Evolutionary conservation across 2,797 vertebrate genomes (phyloP), one percentile per base, ranked within the genome.

Genomic region (Garrulus glandarius): DNA sequence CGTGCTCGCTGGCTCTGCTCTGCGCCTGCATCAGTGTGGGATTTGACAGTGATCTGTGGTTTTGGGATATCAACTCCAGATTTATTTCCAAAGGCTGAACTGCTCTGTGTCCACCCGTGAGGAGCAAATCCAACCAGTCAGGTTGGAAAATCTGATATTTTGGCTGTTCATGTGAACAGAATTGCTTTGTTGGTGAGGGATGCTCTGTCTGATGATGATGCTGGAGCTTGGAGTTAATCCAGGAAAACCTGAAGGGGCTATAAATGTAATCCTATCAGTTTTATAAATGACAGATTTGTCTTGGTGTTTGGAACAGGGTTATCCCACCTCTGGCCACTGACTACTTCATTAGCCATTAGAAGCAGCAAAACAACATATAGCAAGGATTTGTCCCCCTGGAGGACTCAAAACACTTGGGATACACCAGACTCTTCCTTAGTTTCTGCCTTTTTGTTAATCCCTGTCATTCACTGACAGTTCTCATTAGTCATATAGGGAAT

Each of bases 11-110:
- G 43, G 41, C 36, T 90, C 47, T 87, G 69, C 64, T 47, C 57
- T 52, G n/a, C 0, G 0, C 61, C 75, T 34, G 46, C n/a, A 23
- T 52, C 56, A 15, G 3, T 32, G 47, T 50, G 44, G 29, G 41
- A 11, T 55, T 47, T 68, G 34, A 75, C 49, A 57, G 53, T 47
- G 44, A 65, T 76, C 27, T 59, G 6, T 72, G 60, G 4, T 79
- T 81, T 67, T 0, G 0, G 37, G 65, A 9, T 74, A 37, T 29
- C 37, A 39, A 3, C 59, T 83, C 76, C 63, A 76, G 41, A 19
- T 67, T 56, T 64, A 26, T 59, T 74, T 91, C 34, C 53, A 71
- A 44, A 50, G 67, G 5, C 34, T 63, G 47, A 34, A 36, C 71
- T 12, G 10, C 56, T 69, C 37, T 52, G 13, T 5, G 4, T 80